A percentile compares a stretch with the other conserved stretches of the same genome.
Conservation (phyloP, 1,140 invertebrate species). For the Capitella teleta region DNA sequence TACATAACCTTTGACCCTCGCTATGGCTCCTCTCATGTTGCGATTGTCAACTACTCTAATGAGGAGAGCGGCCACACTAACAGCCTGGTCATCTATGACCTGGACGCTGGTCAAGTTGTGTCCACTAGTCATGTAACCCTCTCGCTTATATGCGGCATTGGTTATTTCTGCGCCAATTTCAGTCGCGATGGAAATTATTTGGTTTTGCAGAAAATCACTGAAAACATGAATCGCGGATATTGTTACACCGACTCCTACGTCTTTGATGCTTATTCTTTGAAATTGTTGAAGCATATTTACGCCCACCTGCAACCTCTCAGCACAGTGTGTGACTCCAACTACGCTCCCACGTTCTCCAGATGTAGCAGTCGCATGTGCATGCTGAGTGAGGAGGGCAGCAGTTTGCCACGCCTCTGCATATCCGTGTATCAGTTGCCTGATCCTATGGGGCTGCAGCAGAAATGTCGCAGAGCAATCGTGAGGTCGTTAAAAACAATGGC, state of each 20-base stretch:
- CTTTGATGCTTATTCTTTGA: constrained; percentile 14
- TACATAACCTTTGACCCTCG: constrained; percentile 18
- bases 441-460: constrained; percentile 12
- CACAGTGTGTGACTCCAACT: constrained; percentile 15
- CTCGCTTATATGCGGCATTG: constrained; percentile 15
- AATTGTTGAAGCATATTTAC: constrained; percentile 15
- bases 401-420: constrained; percentile 3
- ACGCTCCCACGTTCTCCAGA: constrained; percentile 16
- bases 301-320: constrained; percentile 13
- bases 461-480: constrained; percentile 16
- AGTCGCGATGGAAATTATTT: constrained; percentile 14
- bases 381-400: constrained; percentile 7
- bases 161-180: constrained; percentile 15
- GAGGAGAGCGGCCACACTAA: constrained; percentile 8
- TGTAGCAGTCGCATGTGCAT: constrained; percentile 18
- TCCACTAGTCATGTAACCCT: constrained; percentile 14
- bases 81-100: constrained; percentile 13
- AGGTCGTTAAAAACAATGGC: not conserved
- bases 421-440: constrained; percentile 17
- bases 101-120: constrained; percentile 6
- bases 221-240: constrained; percentile 16
- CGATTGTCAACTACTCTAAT: constrained; percentile 16
- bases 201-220: constrained; percentile 18
- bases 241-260: constrained; percentile 18
- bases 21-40: constrained; percentile 15